Evolutionary conservation across 2,888 invertebrate genomes (phyloP).

Genomic region (Tipula lateralis): DNA sequence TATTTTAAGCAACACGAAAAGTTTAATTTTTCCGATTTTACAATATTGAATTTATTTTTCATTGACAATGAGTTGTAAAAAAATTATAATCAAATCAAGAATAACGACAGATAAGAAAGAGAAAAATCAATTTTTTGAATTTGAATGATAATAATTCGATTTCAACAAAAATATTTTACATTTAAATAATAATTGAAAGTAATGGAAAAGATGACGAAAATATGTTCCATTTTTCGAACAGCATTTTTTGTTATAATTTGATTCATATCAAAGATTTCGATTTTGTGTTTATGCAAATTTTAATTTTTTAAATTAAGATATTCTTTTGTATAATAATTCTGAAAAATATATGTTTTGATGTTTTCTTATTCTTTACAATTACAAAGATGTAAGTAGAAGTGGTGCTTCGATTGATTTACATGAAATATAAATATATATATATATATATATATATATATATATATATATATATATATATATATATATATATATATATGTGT

Average conservation of each 20-base stretch:
- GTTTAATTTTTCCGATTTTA: background rate
- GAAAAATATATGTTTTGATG: background rate
- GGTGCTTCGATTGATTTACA: background rate
- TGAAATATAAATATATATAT: too few species aligned
- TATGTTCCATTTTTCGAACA: background rate
- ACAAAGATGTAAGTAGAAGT: background rate
- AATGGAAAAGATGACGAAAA: background rate
- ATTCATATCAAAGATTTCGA: background rate
- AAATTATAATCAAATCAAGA: background rate
- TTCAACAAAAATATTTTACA: background rate
- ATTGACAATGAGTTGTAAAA: background rate
- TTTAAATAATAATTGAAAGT: conserved; percentile 24
- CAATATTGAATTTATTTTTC: background rate
- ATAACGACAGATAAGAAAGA: background rate
- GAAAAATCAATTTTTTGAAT: background rate
- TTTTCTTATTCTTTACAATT: background rate
- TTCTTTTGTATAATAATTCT: conserved; percentile 11
- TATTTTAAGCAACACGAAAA: background rate
- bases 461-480: too few species aligned
- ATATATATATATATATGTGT: too few species aligned
- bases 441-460: too few species aligned
- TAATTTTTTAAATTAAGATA: background rate
- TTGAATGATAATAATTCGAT: background rate
- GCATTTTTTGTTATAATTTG: background rate
- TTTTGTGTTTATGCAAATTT: background rate